phyloP scores from a whole-genome alignment of 2,797 vertebrate genomes.

The Threskiornis aethiopicus region DNA sequence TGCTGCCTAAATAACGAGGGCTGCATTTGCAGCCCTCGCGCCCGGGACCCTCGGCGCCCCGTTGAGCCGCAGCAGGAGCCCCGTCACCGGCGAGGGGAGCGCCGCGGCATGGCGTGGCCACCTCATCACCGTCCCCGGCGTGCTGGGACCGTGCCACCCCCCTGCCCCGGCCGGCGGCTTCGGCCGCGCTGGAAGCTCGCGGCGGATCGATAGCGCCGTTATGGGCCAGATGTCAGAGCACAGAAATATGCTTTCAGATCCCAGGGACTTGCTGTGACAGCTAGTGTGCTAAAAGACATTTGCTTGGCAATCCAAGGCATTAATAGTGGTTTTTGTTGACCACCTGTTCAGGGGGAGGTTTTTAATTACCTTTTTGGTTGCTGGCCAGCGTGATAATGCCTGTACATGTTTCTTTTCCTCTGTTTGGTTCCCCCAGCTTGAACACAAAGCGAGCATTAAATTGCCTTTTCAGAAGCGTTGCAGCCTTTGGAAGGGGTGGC shows the following conservation, averaged over 20 bases:
- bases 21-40: accelerated
- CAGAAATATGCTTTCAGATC: constrained; percentile 65
- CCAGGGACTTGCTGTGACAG: constrained; percentile 32
- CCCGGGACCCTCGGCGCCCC: neutral
- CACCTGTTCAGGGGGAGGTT: constrained; percentile 58
- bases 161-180: accelerated
- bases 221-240: constrained; percentile 71
- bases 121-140: accelerated
- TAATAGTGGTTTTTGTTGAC: constrained; percentile 20
- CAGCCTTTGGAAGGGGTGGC: neutral
- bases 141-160: neutral
- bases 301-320: neutral
- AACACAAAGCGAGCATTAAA: constrained; percentile 45
- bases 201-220: constrained; percentile 65
- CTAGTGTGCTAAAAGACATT: constrained; percentile 23
- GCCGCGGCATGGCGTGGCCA: neutral
- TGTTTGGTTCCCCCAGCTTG: constrained; percentile 36
- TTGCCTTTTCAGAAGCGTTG: constrained; percentile 1
- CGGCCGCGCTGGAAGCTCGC: neutral
- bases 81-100: accelerated
- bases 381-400: constrained; percentile 33
- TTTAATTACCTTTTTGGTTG: constrained; percentile 63
- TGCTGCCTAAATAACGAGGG: accelerated
- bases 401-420: constrained; percentile 1
- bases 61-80: neutral